Evolutionary conservation across 1,140 invertebrate genomes (phyloP).

Genomic region (Periplaneta americana): DNA sequence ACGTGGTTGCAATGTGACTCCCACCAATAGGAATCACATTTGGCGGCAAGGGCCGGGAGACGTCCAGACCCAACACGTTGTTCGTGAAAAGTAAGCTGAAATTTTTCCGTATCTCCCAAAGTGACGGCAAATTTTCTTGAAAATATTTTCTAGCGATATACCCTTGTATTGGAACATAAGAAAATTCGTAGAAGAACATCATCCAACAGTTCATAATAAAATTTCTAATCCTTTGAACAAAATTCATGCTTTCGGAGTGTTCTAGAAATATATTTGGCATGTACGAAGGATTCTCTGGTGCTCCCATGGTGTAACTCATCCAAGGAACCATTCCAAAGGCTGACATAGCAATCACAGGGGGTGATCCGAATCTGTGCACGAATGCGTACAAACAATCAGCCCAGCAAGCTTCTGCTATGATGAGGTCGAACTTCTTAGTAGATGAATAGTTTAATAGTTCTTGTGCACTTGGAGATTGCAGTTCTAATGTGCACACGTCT

Average conservation of each 20-base stretch:
- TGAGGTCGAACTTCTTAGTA: not conserved
- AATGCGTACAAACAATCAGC: not conserved
- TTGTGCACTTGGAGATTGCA: not conserved
- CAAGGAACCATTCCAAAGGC: not conserved
- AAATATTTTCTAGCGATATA: constrained; percentile 38
- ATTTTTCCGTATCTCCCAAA: constrained; percentile 32
- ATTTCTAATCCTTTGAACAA: not conserved
- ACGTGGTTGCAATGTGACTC: too few relatives aligned
- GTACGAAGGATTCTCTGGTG: constrained; percentile 5
- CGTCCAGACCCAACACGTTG: constrained; percentile 52
- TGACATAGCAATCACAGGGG: constrained; percentile 1
- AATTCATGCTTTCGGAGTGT: not conserved
- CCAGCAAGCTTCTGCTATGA: not conserved
- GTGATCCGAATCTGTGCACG: not conserved
- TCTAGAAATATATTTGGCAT: not conserved
- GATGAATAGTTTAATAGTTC: not conserved
- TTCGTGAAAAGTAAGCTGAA: constrained; percentile 54
- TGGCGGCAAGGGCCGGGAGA: constrained; percentile 49
- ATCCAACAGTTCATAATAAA: not conserved
- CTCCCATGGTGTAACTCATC: not conserved
- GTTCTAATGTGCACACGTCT: not conserved
- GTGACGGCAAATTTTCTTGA: constrained; percentile 11
- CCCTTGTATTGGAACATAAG: constrained; percentile 36
- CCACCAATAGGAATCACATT: too few relatives aligned
- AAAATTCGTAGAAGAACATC: not conserved